These are phyloP conservation scores for Halictus rubicundus DNA, from an alignment of 1,140 invertebrate species.

Conservation along the genomic window DNA sequence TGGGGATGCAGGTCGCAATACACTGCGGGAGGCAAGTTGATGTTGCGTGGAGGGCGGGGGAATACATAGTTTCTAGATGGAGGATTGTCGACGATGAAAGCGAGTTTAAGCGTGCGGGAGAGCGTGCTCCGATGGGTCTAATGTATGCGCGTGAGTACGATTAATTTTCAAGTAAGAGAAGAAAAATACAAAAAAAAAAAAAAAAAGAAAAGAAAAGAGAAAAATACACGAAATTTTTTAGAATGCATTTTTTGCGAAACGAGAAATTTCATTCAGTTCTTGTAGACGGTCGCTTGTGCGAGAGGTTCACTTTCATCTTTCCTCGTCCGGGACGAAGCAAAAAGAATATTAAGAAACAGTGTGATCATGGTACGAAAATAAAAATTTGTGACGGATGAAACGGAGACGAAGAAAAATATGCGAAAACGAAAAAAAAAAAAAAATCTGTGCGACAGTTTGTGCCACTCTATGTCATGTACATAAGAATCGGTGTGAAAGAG, in stretches of 20 bases:
- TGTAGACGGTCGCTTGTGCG: conserved; percentile 35
- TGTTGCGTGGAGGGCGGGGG: background rate
- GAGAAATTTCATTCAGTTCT: conserved; percentile 7
- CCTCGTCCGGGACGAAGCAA: background rate
- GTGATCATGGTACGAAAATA: conserved; percentile 18
- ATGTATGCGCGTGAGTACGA: conserved; percentile 14
- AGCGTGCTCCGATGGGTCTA: background rate
- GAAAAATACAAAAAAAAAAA: background rate
- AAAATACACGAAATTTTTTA: background rate
- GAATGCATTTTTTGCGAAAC: conserved; percentile 7
- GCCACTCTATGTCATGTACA: conserved; percentile 74
- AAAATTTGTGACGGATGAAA: conserved; percentile 10
- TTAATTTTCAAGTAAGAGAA: conserved; percentile 1
- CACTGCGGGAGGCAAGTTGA: background rate
- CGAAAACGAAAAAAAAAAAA: conserved; percentile 48
- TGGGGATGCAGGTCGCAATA: no score
- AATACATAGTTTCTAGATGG: background rate
- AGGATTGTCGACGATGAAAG: background rate
- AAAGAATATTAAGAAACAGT: background rate
- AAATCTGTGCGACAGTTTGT: conserved; percentile 62
- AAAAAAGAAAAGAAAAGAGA: background rate
- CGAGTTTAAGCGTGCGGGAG: background rate
- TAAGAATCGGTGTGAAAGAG: conserved; percentile 38
- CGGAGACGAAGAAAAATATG: conserved; percentile 8
- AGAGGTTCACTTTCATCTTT: conserved; percentile 1